Evolutionary conservation across 2,113 vertebrate genomes (phyloP), one percentile per base, ranked within the genome.

Genomic region (Rhabdornis inornatus): DNA sequence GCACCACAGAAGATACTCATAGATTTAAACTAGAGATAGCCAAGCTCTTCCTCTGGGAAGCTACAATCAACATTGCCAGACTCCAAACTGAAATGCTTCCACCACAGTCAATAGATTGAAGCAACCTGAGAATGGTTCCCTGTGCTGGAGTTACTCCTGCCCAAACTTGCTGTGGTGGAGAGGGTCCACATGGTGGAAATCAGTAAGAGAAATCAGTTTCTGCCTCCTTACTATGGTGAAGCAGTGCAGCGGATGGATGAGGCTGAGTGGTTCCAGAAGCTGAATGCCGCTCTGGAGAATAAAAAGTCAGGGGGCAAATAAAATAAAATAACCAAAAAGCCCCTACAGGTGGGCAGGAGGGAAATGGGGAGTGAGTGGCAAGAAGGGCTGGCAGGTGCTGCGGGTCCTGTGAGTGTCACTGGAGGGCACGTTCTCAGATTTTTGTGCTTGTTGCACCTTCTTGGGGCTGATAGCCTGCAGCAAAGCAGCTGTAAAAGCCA

Each of bases 381-480:
- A 56, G 80, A 63, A 66, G 37, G 68, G 33, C 56, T 82, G 74
- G 44, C 77, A 92, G 86, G 60, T 84, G 72, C 76, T 70, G 30
- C 1, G 6, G 44, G 4, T 53, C 27, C 13, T 77, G 39, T 23
- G 69, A 75, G 23, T 21, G 37, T 77, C 5, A 15, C 90, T 87
- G 76, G 83, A 92, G 76, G 88, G 87, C 53, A 82, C 31, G 33
- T 10, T 49, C 69, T 94, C 72, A 57, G 57, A 49, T 84, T 49
- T 81, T 50, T 10, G 7, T 70, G 70, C 16, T 85, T 70, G 27
- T 92, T 76, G 57, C 65, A 87, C 52, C 77, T 92, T 94, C 74
- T 87, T 70, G n/a, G 77, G 60, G 72, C 11, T 11, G 17, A 60
- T 84, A 81, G 53, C 83, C 65, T 82, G 65, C 61, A 97, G 95